Base-by-base conservation (phyloP, 2,113 vertebrate species). In the Rana temporaria region DNA sequence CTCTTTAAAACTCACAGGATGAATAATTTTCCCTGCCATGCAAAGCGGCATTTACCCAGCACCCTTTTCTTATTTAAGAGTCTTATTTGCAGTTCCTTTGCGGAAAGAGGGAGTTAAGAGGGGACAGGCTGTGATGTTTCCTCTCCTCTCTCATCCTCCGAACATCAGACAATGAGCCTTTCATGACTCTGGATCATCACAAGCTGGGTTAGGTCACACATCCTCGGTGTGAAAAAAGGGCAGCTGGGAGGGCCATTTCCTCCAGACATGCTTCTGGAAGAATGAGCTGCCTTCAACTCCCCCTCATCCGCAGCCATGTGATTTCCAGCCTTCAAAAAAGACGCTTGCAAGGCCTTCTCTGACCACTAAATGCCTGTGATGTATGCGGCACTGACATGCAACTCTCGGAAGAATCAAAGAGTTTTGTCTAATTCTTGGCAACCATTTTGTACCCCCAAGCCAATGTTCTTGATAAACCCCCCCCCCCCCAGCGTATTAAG, bases 231-330 rank as follows among this genome's bases (percentile, higher is more conserved):
- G 74, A 20, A 34, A 71, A 53, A 62, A 71, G 53, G 56, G 26
- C 56, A 63, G 64, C 55, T 12, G 67, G 57, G 68, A 30, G 18
- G 56, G 79, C 38, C 38, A 19, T 38, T 74, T 82, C 48, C 70
- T 74, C 42, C 62, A 82, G 80, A 82, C 63, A 66, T 32, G 34
- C n/a, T 19, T 20, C 78, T 69, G 32, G 18, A 34, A 80, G 53
- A 48, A 48, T 1, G 22, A 19, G 17, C 32, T 22, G 19, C 32
- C 57, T 76, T 63, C 19, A 22, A 15, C 34, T 53, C n/a, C 32
- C 32, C 66, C 38, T 18, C 11, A 26, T 2, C 9, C 1, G 7
- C 7, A 8, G 4, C n/a, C 80, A 57, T 56, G 80, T 75, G 80
- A 82, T 57, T 15, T 7, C 26, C 42, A 34, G 42, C n/a, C 38